Conservation (phyloP, 2,797 vertebrate genomes). For the Streptopelia turtur region DNA sequence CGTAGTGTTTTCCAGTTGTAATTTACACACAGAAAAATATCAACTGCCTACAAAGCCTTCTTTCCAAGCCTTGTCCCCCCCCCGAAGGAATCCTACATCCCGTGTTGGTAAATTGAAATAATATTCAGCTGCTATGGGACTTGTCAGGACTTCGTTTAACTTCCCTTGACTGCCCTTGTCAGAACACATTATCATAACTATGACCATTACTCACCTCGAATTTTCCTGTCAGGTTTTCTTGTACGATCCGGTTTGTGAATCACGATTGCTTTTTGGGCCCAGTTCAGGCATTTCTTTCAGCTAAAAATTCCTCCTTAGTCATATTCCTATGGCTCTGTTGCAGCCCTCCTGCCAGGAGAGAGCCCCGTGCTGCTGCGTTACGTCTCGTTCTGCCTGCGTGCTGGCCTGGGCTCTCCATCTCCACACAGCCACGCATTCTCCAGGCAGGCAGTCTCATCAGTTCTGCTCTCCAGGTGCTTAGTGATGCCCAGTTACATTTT, state of each 20-base stretch:
- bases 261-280: not conserved
- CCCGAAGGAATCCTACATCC: not conserved
- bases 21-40: not conserved
- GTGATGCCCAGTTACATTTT: not conserved
- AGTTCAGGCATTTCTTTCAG: not conserved
- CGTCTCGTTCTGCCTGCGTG: not conserved
- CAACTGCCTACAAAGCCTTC: not conserved
- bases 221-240: not conserved
- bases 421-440: not conserved
- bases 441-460: not conserved
- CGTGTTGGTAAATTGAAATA: not conserved
- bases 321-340: not conserved
- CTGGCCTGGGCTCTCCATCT: not conserved
- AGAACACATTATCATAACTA: not conserved
- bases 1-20: not conserved
- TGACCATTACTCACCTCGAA: not conserved
- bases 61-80: not conserved
- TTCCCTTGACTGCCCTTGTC: not conserved
- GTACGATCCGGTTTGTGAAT: not conserved
- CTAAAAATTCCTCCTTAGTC: not conserved
- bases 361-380: not conserved
- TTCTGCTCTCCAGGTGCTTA: conserved; percentile 4
- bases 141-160: not conserved
- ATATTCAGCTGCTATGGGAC: not conserved
- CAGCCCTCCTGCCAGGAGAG: not conserved